Evolutionary conservation across 1,140 invertebrate species (phyloP), one percentile per base, ranked within the genome.

Genomic region (Trypoxylus dichotomus): DNA sequence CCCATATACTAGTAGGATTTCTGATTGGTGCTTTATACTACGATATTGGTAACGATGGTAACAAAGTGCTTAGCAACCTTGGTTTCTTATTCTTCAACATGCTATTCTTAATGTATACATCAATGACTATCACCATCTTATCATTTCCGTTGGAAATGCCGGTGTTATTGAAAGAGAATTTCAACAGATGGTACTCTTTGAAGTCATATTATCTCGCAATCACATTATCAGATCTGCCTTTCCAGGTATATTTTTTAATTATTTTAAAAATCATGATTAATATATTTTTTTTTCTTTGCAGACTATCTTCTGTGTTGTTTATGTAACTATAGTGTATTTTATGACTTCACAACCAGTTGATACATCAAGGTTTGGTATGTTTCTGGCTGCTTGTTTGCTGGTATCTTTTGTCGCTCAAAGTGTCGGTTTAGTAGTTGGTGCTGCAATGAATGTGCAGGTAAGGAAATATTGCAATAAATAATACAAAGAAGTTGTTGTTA

Each of bases 51-150:
- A 95, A 97, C 83, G 95, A 98, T 84, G 96, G 95, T 80, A 93
- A 93, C 79, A 98, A 98, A 89, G 96, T 97, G 27, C 91, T 98
- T 71, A 98, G 96, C 85, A 99, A 99, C 86, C 91, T 97, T 81
- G 97, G 96, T 76, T 98, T 97, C 88, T 89, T 99, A 0, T 99
- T 99, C 89, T 98, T 99, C 91, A 97, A 97, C 85, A 96, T 98
- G 93, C 89, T 99, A 79, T 98, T 99, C 90, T 91, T 98, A 60
- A 98, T 99, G 95, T 99, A 98, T 88, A 97, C 97, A 1, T 97
- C 97, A 0, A 97, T 99, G 93, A 99, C 97, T 85, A 97, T 98
- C 77, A 99, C 97, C 8, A 97, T 99, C 84, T 90, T 99, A 77
- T 98, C 97, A 81, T 99, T 99, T 88, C 97, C 97, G 0, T 87